Evolutionary conservation across 2,797 vertebrate species (phyloP).

Genomic region (Mastacembelus armatus): DNA sequence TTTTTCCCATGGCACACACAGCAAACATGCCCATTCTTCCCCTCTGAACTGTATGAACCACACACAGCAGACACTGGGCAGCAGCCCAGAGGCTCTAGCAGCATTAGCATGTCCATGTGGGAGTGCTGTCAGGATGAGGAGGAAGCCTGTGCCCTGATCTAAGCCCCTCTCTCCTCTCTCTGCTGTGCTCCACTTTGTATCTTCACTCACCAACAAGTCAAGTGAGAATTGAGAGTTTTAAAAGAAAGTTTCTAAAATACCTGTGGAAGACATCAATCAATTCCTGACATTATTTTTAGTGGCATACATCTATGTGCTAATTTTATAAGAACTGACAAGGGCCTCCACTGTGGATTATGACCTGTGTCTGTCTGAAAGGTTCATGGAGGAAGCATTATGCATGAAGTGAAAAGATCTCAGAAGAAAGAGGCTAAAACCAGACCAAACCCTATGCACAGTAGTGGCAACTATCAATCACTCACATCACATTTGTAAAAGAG

Average conservation of each 20-base stretch:
- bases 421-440: no score
- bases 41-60: constrained; percentile 20
- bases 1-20: constrained; percentile 20
- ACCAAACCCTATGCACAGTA: no score
- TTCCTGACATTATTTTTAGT: background rate
- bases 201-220: background rate
- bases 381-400: no score
- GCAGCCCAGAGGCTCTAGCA: constrained; percentile 24
- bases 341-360: no score
- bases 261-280: background rate
- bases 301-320: background rate
- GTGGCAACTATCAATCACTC: no score
- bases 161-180: constrained; percentile 27
- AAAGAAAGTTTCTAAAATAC: background rate
- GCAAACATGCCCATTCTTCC: background rate
- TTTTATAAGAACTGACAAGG: no score
- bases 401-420: no score
- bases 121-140: constrained; percentile 42
- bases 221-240: background rate
- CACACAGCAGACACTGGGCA: constrained; percentile 11
- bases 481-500: no score
- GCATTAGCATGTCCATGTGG: constrained; percentile 47
- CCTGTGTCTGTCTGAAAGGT: no score
- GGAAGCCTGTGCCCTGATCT: constrained; percentile 27
- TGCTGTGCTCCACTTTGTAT: constrained; percentile 26